Evolutionary conservation across 2,797 vertebrate genomes (phyloP), one percentile per base, ranked within the genome.

Genomic region (Schizothorax lantsangensis): DNA sequence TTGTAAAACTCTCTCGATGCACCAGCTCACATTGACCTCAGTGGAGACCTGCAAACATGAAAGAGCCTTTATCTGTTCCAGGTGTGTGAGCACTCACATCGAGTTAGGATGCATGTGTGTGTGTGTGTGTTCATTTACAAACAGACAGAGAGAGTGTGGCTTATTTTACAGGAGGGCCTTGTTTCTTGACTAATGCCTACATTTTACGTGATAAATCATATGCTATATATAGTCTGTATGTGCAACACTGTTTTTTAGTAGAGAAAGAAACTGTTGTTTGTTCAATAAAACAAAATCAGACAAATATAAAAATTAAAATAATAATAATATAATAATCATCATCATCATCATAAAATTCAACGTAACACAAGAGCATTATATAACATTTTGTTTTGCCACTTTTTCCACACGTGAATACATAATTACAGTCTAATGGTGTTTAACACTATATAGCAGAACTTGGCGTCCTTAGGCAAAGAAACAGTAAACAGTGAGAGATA

Each of bases 61-160:
- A 95, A 96, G 95, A 89, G 86, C 89, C 92, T 95, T 96, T 94
- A 96, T 95, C 91, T 93, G 93, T 95, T 95, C 94, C 96, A 96
- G 95, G 95, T 96, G 95, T 94, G 92, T 91, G 87, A 90, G 89
- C 89, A 91, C 92, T 92, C 90, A 91, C 33, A 88, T 91, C 93
- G 49, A 6, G 36, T 45, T 64, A 66, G 54, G 15, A 36, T 79
- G 77, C 85, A 77, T 87, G 83, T 30, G 62, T 64, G 64, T 84
- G 80, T 88, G 83, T 43, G 64, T 79, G 45, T 49, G 72, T 30
- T 40, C 87, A 81, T 90, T 87, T 89, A 89, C 79, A 74, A 85
- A 88, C 84, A 86, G 88, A 87, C 4, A 45, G 78, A 85, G 6
- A 91, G 86, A 86, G 83, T 87, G 71, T 83, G 89, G 89, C 80